Evolutionary conservation across 2,888 invertebrate genomes (phyloP).

Genomic region (Peribatodes rhomboidaria): DNA sequence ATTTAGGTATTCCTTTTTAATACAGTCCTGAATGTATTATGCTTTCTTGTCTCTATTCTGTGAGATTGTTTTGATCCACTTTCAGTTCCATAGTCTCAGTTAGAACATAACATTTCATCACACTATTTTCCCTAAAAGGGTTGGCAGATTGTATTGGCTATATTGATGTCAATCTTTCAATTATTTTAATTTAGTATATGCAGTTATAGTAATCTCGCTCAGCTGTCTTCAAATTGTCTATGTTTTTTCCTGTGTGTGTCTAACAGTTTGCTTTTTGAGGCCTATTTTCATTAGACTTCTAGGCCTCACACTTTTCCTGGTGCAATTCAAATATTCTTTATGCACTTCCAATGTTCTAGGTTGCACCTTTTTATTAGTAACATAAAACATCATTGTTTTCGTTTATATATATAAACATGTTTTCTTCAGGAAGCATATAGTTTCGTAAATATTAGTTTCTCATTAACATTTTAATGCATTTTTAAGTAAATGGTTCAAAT

Average conservation of each 20-base stretch:
- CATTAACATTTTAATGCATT: background rate
- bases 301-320: too few species aligned
- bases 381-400: background rate
- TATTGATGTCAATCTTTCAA: too few species aligned
- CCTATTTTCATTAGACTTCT: background rate
- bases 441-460: background rate
- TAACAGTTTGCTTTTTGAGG: too few species aligned
- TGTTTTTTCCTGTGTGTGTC: background rate
- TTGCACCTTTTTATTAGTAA: background rate
- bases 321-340: background rate
- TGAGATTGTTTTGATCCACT: background rate
- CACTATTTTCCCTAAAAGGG: too few species aligned
- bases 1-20: too few species aligned
- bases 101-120: too few species aligned
- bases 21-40: background rate
- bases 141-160: too few species aligned
- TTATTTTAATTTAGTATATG: too few species aligned
- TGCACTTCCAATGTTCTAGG: background rate
- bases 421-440: background rate
- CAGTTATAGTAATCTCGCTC: background rate
- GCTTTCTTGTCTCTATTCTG: too few species aligned
- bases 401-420: background rate
- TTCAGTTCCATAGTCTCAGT: too few species aligned
- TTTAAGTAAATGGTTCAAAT: background rate
- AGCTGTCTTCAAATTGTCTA: background rate